phyloP scores from a whole-genome alignment of 2,113 vertebrate genomes.

The Forbesichthys agassizii region DNA sequence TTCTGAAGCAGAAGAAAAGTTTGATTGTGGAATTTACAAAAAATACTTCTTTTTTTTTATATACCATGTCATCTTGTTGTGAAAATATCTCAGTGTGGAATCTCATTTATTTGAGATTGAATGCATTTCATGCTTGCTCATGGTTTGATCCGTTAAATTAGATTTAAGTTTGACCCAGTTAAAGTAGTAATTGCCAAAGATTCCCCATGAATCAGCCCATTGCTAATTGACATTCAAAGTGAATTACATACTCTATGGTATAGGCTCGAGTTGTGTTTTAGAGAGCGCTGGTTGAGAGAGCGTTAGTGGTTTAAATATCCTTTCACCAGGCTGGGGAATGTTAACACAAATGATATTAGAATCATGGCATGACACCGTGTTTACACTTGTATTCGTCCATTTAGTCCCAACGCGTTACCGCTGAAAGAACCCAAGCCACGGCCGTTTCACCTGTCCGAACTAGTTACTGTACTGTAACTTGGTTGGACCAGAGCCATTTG shows the following conservation, averaged over 20 bases:
- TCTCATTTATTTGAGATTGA: slow-evolving; percentile 39
- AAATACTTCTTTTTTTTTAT: slow-evolving; percentile 24
- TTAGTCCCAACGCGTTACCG: neutral
- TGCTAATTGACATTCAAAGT: no score
- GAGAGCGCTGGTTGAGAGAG: slow-evolving; percentile 7
- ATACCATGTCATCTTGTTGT: slow-evolving; percentile 13
- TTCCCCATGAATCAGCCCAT: neutral
- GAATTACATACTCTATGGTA: slow-evolving; percentile 2
- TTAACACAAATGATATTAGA: slow-evolving; percentile 7
- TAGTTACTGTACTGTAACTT: no score
- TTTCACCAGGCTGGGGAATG: slow-evolving; percentile 24
- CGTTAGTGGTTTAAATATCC: slow-evolving; percentile 13
- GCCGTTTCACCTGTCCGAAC: no score
- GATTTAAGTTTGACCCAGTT: slow-evolving; percentile 53
- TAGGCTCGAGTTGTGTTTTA: slow-evolving; percentile 18
- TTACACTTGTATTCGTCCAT: neutral
- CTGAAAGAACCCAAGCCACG: no score
- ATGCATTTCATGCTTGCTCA: slow-evolving; percentile 39
- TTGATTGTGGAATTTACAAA: slow-evolving; percentile 31
- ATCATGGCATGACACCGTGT: neutral
- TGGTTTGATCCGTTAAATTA: slow-evolving; percentile 45
- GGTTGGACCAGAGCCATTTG: no score
- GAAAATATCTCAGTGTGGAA: slow-evolving; percentile 17
- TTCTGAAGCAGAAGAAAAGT: slow-evolving; percentile 30
- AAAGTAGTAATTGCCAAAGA: slow-evolving; percentile 82